Base-by-base conservation (phyloP, 2,888 invertebrate genomes). In the Allophyes oxyacanthae region DNA sequence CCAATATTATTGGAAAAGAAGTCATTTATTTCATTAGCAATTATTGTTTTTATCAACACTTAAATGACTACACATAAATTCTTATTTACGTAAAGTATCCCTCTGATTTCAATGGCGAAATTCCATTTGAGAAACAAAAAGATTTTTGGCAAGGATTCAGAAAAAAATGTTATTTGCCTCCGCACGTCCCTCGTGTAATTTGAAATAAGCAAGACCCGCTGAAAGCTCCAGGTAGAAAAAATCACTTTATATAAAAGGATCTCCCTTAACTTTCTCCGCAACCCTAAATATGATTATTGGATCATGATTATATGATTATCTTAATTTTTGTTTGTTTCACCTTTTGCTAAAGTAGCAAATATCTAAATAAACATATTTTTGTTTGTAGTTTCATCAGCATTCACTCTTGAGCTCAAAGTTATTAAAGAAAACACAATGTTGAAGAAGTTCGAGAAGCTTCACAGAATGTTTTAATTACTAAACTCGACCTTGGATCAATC, bases 221-320 rank as follows among this genome's bases (percentile, higher is more conserved):
- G 69, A 75, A 79, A 78, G 65, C 64, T 62, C 67, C 75, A 81
- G 82, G 79, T 81, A 83, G 70, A 81, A 79, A 71, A 81, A 79
- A 80, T 67, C 75, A 78, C 76, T 79, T 81, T 79, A 72, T 80
- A 78, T 79, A 79, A 82, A 83, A 78, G 80, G 78, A 76, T 78
- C 63, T 69, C 49, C 54, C 61, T 28, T 48, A 69, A 72, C 58
- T 72, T 75, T 62, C 64, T 71, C 72, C 10, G 48, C 43, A 14
- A 48, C 71, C 73, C 76, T 70, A 66, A 52, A 74, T 82, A 82
- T 83, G 78, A 79, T 84, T 86, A 85, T 86, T 83, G 82, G 78
- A 80, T 83, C 79, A 82, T 82, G 82, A 82, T 82, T 85, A 81
- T 80, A 75, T 81, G 72, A 81, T 80, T 77, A 78, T 78, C 56